phyloP scores from a whole-genome alignment of 1,140 invertebrate genomes.

The Trichonephila inaurata region DNA sequence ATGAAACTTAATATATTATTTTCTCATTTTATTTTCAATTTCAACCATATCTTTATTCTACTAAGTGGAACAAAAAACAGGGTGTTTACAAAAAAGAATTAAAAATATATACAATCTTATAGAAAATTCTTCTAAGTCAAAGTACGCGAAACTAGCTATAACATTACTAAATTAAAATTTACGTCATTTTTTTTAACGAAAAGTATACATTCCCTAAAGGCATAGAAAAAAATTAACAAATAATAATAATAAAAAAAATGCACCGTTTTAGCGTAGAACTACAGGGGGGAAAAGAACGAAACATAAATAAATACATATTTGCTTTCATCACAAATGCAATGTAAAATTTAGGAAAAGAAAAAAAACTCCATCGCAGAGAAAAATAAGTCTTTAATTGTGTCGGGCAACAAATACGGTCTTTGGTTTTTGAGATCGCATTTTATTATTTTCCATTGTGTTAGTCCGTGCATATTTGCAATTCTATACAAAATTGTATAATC shows the following conservation, averaged over 20 bases:
- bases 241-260: background rate
- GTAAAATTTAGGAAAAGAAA: background rate
- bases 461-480: background rate
- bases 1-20: too few relatives aligned
- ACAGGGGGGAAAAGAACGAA: background rate
- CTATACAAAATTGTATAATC: conserved; percentile 2
- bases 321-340: conserved; percentile 5
- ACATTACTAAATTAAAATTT: background rate
- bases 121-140: background rate
- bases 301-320: background rate
- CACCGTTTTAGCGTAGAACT: background rate
- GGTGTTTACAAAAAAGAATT: background rate
- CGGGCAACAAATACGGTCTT: background rate
- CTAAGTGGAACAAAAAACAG: background rate
- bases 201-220: background rate
- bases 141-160: background rate
- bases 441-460: background rate
- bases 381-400: conserved; percentile 11
- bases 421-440: background rate
- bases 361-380: background rate
- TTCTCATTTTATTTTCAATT: background rate
- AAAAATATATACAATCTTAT: background rate
- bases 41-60: background rate
- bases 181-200: background rate
- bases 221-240: background rate